These are phyloP conservation scores for Merluccius polli DNA, from an alignment of 2,797 vertebrate genomes.

Conservation along the genomic window DNA sequence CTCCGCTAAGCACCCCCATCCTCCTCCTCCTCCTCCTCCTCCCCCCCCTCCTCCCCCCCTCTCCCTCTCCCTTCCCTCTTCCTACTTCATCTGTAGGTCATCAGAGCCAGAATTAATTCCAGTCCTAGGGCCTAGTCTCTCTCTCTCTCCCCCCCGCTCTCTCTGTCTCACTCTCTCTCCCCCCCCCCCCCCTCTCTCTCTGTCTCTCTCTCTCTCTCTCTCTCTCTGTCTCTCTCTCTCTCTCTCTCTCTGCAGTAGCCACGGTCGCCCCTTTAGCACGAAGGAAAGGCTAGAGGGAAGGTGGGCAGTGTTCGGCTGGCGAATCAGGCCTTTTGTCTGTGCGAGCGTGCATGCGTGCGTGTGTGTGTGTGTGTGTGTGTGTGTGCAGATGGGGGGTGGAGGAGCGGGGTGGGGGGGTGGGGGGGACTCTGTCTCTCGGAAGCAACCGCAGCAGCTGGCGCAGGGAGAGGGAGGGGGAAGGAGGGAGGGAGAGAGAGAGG, in stretches of 20 bases:
- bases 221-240: neutral
- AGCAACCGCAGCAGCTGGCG: constrained; percentile 68
- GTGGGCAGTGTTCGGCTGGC: constrained; percentile 76
- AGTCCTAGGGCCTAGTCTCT: constrained; percentile 51
- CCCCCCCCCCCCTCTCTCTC: neutral
- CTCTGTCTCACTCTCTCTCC: neutral
- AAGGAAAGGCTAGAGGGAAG: constrained; percentile 52
- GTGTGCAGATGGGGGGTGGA: neutral
- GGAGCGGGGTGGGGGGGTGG: constrained; percentile 49
- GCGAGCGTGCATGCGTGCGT: neutral
- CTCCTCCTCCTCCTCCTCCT: constrained; percentile 49
- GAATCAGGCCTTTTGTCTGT: constrained; percentile 73
- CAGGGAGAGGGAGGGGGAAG: constrained; percentile 53
- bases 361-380: neutral
- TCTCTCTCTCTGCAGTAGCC: neutral
- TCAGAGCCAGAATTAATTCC: constrained; percentile 63
- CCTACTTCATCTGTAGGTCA: constrained; percentile 62
- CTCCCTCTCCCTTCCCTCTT: constrained; percentile 46
- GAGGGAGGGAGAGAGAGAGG: constrained; percentile 27
- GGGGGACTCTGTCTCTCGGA: constrained; percentile 65
- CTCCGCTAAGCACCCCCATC: constrained; percentile 35
- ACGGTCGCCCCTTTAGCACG: constrained; percentile 29
- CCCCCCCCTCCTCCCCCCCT: constrained; percentile 46
- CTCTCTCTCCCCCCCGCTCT: neutral
- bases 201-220: neutral